Evolutionary conservation across 2,113 vertebrate species (phyloP), one percentile per base, ranked within the genome.

Genomic region (Drymodes brunneopygia): DNA sequence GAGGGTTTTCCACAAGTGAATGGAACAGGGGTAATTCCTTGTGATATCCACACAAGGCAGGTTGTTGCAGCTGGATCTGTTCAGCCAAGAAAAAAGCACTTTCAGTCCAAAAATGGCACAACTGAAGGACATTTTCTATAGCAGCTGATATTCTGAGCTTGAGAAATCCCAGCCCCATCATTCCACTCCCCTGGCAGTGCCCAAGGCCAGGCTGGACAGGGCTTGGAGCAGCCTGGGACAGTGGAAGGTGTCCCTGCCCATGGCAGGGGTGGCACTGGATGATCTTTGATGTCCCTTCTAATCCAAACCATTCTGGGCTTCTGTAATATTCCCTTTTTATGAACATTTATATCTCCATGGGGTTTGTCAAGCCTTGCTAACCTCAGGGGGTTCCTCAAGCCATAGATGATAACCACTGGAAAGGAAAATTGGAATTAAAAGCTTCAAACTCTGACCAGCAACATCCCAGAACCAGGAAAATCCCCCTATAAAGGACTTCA

Each of bases 1-100:
- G 48, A 10, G 1, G 11, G 33, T 44, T 67, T 90, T 24, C 42
- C 36, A 44, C 1, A 0, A 0, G 16, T 28, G n/a, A n/a, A 53
- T 9, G 24, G 58, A 47, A 19, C 0, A 28, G 20, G 38, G 13
- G 6, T 11, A 14, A 61, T 21, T 58, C 28, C 48, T 13, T 1
- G 0, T 4, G 31, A 28, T 33, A 67, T 23, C 67, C 75, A 28
- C 9, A 1, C 19, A 23, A 19, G 58, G 22, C 12, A 38, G 25
- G 60, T 45, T 33, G 28, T 23, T 48, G 15, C 16, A 36, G 24
- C 14, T 22, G 57, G 7, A 7, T 72, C 35, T 69, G 57, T 27
- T 62, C 82, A 47, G 40, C 11, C 1, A 1, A 86, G 21, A 61
- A 73, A 25, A 56, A 71, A 15, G 0, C 5, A 9, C 24, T 67